phyloP scores from a whole-genome alignment of 2,797 vertebrate genomes.

The Alosa sapidissima region DNA sequence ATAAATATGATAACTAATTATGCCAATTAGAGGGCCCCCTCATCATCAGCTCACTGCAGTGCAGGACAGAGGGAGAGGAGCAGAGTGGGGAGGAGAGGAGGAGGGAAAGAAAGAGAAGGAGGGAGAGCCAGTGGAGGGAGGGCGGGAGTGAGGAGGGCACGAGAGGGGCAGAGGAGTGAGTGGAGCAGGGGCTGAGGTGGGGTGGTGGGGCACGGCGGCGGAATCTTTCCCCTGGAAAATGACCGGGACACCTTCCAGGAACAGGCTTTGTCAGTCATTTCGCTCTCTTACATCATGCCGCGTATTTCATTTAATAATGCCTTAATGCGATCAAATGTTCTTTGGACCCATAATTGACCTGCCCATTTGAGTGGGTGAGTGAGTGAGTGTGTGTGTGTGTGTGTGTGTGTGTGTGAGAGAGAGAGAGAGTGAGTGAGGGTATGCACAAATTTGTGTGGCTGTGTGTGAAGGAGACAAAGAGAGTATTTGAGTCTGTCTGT shows the following conservation, averaged over 20 bases:
- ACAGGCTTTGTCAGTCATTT: slow-evolving; percentile 41
- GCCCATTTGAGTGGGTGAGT: not conserved
- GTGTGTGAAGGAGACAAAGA: not conserved
- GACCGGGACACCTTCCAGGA: slow-evolving; percentile 34
- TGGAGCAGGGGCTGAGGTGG: slow-evolving; percentile 24
- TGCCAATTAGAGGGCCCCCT: slow-evolving; percentile 24
- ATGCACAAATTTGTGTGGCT: too few species aligned
- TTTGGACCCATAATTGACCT: slow-evolving; percentile 27
- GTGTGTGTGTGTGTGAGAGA: not conserved
- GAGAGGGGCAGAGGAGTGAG: not conserved
- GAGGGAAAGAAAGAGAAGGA: not conserved
- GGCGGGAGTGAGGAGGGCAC: too few species aligned
- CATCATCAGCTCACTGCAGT: slow-evolving; percentile 24
- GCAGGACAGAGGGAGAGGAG: not conserved
- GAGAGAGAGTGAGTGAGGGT: too few species aligned
- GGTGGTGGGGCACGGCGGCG: not conserved
- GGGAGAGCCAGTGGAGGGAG: not conserved
- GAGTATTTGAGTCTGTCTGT: not conserved
- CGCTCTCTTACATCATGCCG: slow-evolving; percentile 40
- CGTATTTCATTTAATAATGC: slow-evolving; percentile 46
- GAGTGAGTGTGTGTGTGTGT: not conserved
- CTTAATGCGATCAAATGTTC: slow-evolving; percentile 49
- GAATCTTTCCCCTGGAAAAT: slow-evolving; percentile 32
- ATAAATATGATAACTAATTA: slow-evolving; percentile 20
- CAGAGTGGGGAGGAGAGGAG: not conserved